phyloP scores from a whole-genome alignment of 2,113 vertebrate species.

The Tragelaphus buxtoni region DNA sequence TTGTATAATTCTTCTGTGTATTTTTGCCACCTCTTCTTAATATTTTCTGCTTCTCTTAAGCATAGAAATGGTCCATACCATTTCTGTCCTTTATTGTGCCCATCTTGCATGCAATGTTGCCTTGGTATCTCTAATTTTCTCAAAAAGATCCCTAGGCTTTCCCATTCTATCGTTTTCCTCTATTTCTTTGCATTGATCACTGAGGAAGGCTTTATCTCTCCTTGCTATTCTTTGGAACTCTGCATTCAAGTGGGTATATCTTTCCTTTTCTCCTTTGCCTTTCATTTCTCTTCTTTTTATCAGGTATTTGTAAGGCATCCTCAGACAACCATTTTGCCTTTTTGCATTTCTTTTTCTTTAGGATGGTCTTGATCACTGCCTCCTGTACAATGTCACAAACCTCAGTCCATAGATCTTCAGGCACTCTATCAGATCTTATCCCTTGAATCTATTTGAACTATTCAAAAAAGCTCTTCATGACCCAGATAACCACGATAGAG shows the following conservation, averaged over 20 bases:
- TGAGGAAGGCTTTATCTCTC: too few species aligned
- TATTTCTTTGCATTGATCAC: too few species aligned
- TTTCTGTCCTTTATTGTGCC: too few species aligned
- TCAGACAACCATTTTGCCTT: not conserved
- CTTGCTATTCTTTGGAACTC: too few species aligned
- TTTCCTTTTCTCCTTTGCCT: not conserved
- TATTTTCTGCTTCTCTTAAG: not conserved
- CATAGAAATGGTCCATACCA: too few species aligned
- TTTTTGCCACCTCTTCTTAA: not conserved
- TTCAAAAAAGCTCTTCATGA: not conserved
- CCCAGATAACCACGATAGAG: not conserved
- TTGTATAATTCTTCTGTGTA: not conserved
- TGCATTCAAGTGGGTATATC: not conserved
- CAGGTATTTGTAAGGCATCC: not conserved
- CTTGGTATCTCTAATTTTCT: too few species aligned
- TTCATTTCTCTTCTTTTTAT: not conserved
- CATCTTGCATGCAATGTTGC: too few species aligned
- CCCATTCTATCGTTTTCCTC: too few species aligned
- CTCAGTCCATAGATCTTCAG: too few species aligned
- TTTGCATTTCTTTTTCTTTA: not conserved
- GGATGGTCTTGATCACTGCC: not conserved
- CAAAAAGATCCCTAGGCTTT: too few species aligned
- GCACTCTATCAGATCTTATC: too few species aligned
- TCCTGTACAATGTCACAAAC: not conserved
- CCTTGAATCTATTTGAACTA: not conserved